Base-by-base conservation (phyloP, 2,113 vertebrate genomes). In the Hippotragus niger region DNA sequence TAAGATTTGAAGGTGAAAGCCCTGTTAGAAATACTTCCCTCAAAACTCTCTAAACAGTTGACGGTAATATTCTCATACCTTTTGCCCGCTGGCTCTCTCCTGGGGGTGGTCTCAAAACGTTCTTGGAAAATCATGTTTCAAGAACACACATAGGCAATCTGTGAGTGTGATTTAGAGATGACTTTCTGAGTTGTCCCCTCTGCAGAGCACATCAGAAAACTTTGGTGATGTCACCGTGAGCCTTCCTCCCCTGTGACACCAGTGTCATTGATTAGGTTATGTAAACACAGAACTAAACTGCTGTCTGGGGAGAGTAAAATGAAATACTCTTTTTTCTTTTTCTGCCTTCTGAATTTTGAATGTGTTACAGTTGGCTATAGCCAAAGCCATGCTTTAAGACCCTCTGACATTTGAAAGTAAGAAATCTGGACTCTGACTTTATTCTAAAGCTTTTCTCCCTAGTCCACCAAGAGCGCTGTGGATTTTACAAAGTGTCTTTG, bases 91-190 rank as follows among this genome's bases (percentile, higher is more conserved):
- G 97, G 81, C 95, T 97, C 91, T 97, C 97, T 97, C 89, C 92
- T 53, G 91, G 93, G 97, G n/a, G 76, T 74, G 60, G 95, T 96
- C 97, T 97, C 92, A 97, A 96, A 96, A 88, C 58, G 88, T 96
- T 97, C 96, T 98, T 96, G 98, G 98, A 98, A 95, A 71, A 71
- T 90, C 36, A 45, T 90, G 92, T 98, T 98, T 98, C 96, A 98
- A 97, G 98, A 97, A 53, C 97, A 71, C 67, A 40, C 67, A 53
- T 5, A 4, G 92, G 64, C 94, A 78, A 96, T 88, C 80, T 98
- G 95, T 98, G 97, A 90, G 92, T 87, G 98, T 93, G 97, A 98
- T 97, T 98, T 98, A 97, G 98, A 96, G 97, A 95, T 94, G 80
- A 86, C 88, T 93, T 97, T 0, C 62, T 90, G 92, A 96, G 90